Conservation (phyloP, 2,888 invertebrate species). For the Rapana venosa region DNA sequence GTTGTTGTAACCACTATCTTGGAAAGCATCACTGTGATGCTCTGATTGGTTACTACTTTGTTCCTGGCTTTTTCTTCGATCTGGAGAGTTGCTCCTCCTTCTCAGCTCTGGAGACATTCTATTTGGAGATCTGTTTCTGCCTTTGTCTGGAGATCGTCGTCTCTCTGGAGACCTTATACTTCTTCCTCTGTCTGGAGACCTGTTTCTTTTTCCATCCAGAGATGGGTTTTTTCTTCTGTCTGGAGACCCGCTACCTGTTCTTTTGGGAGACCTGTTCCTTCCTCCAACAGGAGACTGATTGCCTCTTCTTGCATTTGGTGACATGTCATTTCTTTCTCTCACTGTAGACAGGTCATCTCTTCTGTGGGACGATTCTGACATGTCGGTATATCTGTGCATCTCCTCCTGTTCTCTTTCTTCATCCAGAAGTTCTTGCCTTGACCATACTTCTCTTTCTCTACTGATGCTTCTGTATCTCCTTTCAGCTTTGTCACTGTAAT, state of each 20-base stretch:
- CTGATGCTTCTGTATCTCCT: conserved; percentile 16
- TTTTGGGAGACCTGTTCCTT: neutral
- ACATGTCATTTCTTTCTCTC: neutral
- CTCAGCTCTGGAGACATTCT: neutral
- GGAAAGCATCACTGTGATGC: conserved; percentile 41
- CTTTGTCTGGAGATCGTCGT: neutral
- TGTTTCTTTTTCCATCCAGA: neutral
- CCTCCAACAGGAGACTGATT: neutral
- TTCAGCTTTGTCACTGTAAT: neutral
- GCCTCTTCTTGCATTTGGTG: neutral
- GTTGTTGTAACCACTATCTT: neutral
- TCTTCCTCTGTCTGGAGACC: conserved; percentile 13
- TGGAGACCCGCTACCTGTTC: neutral
- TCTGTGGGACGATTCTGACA: neutral
- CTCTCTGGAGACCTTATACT: neutral
- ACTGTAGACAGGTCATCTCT: neutral
- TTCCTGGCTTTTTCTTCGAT: neutral
- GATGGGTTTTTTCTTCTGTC: neutral
- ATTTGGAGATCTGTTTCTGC: neutral
- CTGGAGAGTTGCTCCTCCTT: neutral
- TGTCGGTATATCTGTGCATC: neutral
- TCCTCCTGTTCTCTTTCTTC: neutral
- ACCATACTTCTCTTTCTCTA: neutral
- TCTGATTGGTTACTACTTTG: neutral
- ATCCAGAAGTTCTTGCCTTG: neutral